Evolutionary conservation across 1,140 invertebrate genomes (phyloP).

Genomic region (Pseudomyrmex gracilis): DNA sequence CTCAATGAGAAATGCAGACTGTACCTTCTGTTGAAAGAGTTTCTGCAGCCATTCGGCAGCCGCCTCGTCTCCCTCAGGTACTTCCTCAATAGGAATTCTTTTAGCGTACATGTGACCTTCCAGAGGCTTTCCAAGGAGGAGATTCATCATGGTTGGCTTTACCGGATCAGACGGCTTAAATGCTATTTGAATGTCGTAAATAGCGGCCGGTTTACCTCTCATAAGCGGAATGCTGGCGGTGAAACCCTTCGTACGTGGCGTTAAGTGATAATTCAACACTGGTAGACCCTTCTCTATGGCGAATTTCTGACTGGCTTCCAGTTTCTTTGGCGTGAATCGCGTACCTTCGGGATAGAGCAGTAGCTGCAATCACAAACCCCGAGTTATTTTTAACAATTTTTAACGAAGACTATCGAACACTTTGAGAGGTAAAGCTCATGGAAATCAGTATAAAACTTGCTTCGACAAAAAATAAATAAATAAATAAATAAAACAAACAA

Average conservation of each 20-base stretch:
- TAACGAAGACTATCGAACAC: slow-evolving; percentile 24
- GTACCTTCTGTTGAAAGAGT: slow-evolving; percentile 92
- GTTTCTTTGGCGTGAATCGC: slow-evolving; percentile 95
- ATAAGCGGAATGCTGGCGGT: slow-evolving; percentile 90
- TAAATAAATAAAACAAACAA: slow-evolving; percentile 8
- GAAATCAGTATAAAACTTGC: neutral
- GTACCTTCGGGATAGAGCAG: slow-evolving; percentile 98
- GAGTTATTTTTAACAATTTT: neutral
- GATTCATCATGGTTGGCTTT: slow-evolving; percentile 92
- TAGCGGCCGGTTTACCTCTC: slow-evolving; percentile 91
- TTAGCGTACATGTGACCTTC: slow-evolving; percentile 92
- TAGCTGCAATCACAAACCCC: slow-evolving; percentile 89
- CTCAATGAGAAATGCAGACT: neutral
- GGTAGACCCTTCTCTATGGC: slow-evolving; percentile 94
- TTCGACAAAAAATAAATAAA: slow-evolving; percentile 2
- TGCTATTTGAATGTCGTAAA: slow-evolving; percentile 94
- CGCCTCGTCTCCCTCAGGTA: slow-evolving; percentile 93
- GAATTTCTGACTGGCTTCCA: slow-evolving; percentile 94
- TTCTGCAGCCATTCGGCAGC: slow-evolving; percentile 93
- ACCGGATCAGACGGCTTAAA: slow-evolving; percentile 89
- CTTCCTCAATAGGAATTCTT: slow-evolving; percentile 92
- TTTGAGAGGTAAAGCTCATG: slow-evolving; percentile 27
- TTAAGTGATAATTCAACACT: slow-evolving; percentile 94
- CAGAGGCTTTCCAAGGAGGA: slow-evolving; percentile 92
- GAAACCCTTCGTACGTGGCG: slow-evolving; percentile 97